Percentiles rank a stretch among this genome's conserved stretches.
Evolutionary conservation across 1,140 invertebrate genomes (phyloP).

Genomic region (Acyrthosiphon pisum): DNA sequence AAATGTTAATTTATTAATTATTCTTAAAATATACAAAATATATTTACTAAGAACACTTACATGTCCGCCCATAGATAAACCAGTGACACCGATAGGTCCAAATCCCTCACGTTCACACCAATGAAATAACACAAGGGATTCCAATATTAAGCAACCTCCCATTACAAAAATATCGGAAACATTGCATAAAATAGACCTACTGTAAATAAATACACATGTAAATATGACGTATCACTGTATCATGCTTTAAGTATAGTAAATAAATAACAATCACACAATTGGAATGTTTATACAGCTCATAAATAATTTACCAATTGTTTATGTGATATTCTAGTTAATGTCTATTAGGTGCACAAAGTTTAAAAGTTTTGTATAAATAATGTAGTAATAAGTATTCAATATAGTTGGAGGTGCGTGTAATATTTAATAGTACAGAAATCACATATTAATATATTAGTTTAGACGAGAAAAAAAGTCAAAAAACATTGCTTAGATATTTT

Average conservation of each 20-base stretch:
- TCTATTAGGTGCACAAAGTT: too few species aligned
- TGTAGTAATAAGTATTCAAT: too few species aligned
- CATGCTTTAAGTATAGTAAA: background rate
- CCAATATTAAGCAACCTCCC: constrained; percentile 95
- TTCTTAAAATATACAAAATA: background rate
- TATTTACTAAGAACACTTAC: constrained; percentile 69
- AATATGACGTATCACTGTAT: background rate
- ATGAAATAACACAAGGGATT: constrained; percentile 89
- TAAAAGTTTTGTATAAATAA: too few species aligned
- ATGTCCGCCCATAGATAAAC: constrained; percentile 99
- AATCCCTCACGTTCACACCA: constrained; percentile 90
- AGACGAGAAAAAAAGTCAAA: too few species aligned
- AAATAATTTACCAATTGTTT: background rate
- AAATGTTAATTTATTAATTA: background rate
- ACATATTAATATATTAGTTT: too few species aligned
- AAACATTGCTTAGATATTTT: too few species aligned
- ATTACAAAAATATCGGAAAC: constrained; percentile 99
- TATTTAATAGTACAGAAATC: too few species aligned
- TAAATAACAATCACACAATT: background rate
- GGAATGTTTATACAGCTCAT: background rate
- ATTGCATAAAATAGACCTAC: constrained; percentile 90
- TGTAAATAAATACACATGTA: constrained; percentile 63
- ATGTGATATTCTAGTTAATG: too few species aligned
- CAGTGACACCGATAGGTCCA: constrained; percentile 90
- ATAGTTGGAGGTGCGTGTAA: too few species aligned